Evolutionary conservation across 2,888 invertebrate genomes (phyloP), one percentile per base, ranked within the genome.

Genomic region (Eupithecia subfuscata): DNA sequence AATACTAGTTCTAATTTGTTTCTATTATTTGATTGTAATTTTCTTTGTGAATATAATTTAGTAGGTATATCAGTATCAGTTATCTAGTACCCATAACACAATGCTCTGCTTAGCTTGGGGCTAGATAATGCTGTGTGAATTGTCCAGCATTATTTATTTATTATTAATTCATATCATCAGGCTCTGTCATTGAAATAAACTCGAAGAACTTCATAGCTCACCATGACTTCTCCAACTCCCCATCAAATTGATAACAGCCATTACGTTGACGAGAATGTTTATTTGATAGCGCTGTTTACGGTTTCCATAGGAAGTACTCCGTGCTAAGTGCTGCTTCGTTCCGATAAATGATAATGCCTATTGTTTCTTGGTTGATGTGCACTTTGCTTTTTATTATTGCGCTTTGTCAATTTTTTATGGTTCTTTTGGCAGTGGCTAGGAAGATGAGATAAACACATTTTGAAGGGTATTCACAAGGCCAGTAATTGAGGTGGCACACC

Each of bases 241-340:
- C 37, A 67, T 67, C 65, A 67, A 64, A 37, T 67, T 67, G 65
- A 67, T 40, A 67, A n/a, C 65, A 37, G 37, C n/a, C 22, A 67
- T 67, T 37, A 67, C 18, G 34, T 34, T n/a, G 65, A 60, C 60
- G 40, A 67, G 65, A 68, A 68, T 68, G 68, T 25, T 22, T 40
- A 40, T 67, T 67, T 68, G 22, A 68, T 40, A 16, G 43, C 43
- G 1, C 40, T 68, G 68, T 68, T 68, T 67, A 67, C 40, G 67
- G 40, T 67, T 40, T 34, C 65, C 22, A 25, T 67, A 67, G 14
- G 43, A 43, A 68, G 64, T 64, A 64, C 34, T 18, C 30, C 18
- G 64, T 18, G 34, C 7, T 34, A 64, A 64, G 68, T 68, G 68
- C 43, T 43, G 68, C 8, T n/a, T 68, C 68, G 68, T 45, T 43